Evolutionary conservation across 2,797 vertebrate species (phyloP), one percentile per base, ranked within the genome.

Genomic region (Protonibea diacanthus): DNA sequence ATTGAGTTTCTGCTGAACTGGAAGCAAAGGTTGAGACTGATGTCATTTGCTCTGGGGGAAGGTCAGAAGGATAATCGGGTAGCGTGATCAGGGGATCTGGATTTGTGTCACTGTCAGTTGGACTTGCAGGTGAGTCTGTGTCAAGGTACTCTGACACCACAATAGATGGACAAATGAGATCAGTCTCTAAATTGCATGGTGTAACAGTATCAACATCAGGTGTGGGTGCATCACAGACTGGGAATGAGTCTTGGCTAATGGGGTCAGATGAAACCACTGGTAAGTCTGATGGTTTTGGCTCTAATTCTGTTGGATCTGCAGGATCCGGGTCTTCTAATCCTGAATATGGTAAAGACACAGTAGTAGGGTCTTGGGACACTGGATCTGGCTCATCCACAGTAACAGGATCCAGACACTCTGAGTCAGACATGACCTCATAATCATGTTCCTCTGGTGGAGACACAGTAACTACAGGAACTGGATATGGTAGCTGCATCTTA

Each of bases 391-490:
- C 72, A n/a, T 83, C 79, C 51, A 84, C 49, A 49, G 58, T 29
- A 51, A 81, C 27, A 52, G 72, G 67, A 59, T 90, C 89, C 0
- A 81, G 48, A 75, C 80, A 91, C 62, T 92, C 92, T 74, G 83
- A 82, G 81, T 92, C 77, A 66, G 88, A 90, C 61, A 72, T 44
- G 21, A 57, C 27, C 12, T 88, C 89, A 86, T 75, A 4, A 33
- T 91, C 92, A 25, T 45, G 73, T 14, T 94, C 94, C 14, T 94
- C 89, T 71, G 93, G 93, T 21, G 94, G 92, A 59, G 93, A 94
- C 66, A 94, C 92, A 47, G 86, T 94, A 25, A 93, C 87, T 47
- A 90, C 86, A 56, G 90, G 87, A 62, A 93, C 89, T 74, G 89
- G 84, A 82, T 85, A 89, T 55, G 88, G 90, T 33, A 91, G 74